Conservation (phyloP, 2,888 invertebrate species). For the Pomacea canaliculata region DNA sequence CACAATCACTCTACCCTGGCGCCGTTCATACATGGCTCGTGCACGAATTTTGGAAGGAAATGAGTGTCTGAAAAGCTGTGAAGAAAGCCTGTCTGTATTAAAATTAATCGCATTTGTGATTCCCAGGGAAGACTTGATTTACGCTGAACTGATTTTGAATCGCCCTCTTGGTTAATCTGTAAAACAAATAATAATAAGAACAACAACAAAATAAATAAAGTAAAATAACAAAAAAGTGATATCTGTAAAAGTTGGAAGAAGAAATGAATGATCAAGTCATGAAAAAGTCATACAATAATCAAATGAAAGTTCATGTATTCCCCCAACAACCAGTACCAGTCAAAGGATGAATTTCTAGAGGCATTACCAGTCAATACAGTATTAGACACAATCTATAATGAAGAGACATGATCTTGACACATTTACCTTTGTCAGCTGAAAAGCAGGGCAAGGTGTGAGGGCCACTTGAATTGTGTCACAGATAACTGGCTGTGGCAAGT, state of each 20-base stretch:
- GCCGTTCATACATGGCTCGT: conserved; percentile 37
- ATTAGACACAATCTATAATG: no score
- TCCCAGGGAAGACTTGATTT: neutral
- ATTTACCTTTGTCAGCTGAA: neutral
- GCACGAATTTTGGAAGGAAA: conserved; percentile 9
- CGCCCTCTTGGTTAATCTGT: neutral
- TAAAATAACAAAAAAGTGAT: no score
- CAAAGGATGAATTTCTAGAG: no score
- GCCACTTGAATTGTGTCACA: conserved; percentile 32
- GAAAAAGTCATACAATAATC: no score
- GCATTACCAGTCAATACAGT: no score
- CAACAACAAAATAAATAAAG: no score
- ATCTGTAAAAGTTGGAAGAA: no score
- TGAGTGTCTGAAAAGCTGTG: neutral
- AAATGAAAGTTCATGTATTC: no score
- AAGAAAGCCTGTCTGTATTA: neutral
- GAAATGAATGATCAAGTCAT: no score
- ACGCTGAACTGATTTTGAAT: neutral
- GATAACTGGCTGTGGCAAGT: conserved; percentile 34
- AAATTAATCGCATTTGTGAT: neutral
- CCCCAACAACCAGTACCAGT: no score
- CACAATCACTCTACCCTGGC: conserved; percentile 38
- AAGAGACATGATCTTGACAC: neutral
- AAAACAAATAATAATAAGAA: no score
- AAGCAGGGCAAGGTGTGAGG: neutral